Base-by-base conservation (phyloP, 2,797 vertebrate genomes). In the Typhlichthys eigenmanni region DNA sequence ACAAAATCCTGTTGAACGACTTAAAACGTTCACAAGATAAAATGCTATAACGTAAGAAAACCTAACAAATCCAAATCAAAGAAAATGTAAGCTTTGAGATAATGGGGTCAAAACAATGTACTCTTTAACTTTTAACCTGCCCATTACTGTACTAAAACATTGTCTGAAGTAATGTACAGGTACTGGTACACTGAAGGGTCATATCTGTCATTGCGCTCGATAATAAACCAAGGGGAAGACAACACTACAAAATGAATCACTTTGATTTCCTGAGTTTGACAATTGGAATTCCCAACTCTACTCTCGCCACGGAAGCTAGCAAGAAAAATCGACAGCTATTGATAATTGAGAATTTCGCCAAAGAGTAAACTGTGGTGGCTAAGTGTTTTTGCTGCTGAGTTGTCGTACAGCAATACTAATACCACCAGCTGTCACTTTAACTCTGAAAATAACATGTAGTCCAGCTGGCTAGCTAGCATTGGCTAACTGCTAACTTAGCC, bases 401-500 rank as follows among this genome's bases (percentile, higher is more conserved):
- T 1, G 1, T n/a, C 13, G 16, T 2, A 0, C 19, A 13, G n/a
- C 8, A 10, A 12, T 0, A 12, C 5, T 38, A 5, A 2, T 12
- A 1, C 1, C 4, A 13, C 1, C 2, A 75, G 24, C 47, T 59
- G 64, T 60, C 60, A 62, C 14, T 46, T 10, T 2, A 3, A 16
- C 8, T 0, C 11, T 13, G 11, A 50, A 19, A 71, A 47, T 48
- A 47, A 60, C 6, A 47, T 57, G 57, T 13, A 74, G 68, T 49
- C 55, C 38, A 14, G 66, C 62, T 76, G 75, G 62, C 70, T 14
- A 57, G 34, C 14, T 58, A 55, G 32, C 50, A 73, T 58, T 24
- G 81, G 61, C 29, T 14, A 55, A 17, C 51, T 57, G 86, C 85
- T 89, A 90, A 60, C 54, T 50, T 86, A 86, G 85, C 83, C 9